Conservation (phyloP, 1,140 invertebrate species). For the Magallana angulata region DNA sequence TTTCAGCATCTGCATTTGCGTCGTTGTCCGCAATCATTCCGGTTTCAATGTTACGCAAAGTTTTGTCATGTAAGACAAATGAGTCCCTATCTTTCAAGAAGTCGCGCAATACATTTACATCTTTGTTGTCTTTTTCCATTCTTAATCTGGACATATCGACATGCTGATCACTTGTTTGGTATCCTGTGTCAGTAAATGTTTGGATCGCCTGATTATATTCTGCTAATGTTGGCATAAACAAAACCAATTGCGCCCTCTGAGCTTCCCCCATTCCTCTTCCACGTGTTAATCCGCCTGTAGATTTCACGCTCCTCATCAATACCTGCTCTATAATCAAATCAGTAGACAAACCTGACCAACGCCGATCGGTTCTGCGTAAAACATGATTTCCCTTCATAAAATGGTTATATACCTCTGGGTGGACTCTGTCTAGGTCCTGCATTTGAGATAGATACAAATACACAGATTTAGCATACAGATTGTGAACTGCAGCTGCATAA, state of each 20-base stretch:
- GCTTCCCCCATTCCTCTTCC: too few species aligned
- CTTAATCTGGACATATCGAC: too few species aligned
- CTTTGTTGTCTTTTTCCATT: too few species aligned
- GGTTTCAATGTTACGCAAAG: too few species aligned
- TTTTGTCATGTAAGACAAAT: too few species aligned
- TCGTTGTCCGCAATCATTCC: too few species aligned
- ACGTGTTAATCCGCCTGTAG: too few species aligned
- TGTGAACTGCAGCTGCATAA: conserved; percentile 79
- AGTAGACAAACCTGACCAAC: conserved; percentile 69
- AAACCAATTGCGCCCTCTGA: conserved; percentile 52
- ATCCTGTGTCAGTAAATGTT: conserved; percentile 45
- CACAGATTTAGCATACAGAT: conserved; percentile 79
- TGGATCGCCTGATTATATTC: conserved; percentile 60
- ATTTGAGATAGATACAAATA: conserved; percentile 46
- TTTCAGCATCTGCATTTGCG: too few species aligned
- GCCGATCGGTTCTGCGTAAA: conserved; percentile 66
- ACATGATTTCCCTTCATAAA: conserved; percentile 59
- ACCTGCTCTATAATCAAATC: conserved; percentile 69
- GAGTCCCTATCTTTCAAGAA: too few species aligned
- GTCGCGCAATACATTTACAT: too few species aligned
- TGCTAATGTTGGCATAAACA: conserved; percentile 62
- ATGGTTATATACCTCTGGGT: conserved; percentile 59
- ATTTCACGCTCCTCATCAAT: conserved; percentile 30
- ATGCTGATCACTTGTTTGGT: conserved; percentile 57
- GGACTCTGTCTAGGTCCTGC: background rate